A percentile compares a stretch with the other conserved stretches of the same genome.
Evolutionary conservation across 1,140 invertebrate species (phyloP).

Genomic region (Dendroctonus ponderosae): DNA sequence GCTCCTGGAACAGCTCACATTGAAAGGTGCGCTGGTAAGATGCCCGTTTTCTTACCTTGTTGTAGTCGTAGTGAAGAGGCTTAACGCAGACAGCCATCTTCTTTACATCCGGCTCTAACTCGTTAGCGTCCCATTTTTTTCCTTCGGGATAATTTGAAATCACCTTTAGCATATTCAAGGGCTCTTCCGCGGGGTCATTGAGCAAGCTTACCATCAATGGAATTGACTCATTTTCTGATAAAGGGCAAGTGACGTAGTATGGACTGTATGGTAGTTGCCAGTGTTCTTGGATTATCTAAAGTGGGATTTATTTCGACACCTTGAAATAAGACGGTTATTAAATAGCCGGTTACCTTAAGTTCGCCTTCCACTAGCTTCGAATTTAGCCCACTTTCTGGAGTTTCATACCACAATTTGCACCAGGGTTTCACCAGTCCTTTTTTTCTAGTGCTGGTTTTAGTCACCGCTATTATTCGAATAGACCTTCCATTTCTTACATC

Average conservation of each 20-base stretch:
- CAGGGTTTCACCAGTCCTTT: constrained; percentile 72
- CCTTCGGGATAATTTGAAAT: constrained; percentile 54
- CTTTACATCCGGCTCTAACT: neutral
- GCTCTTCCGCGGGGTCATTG: constrained; percentile 55
- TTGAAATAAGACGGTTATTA: constrained; percentile 16
- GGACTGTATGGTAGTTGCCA: constrained; percentile 93
- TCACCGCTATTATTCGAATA: constrained; percentile 79
- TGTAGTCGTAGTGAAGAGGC: constrained; percentile 87
- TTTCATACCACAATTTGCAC: constrained; percentile 77
- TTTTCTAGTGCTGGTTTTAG: constrained; percentile 63
- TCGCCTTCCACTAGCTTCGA: neutral
- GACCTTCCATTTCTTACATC: constrained; percentile 69
- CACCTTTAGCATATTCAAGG: constrained; percentile 63
- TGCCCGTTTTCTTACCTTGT: constrained; percentile 56
- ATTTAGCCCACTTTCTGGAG: no score
- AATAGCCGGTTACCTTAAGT: constrained; percentile 6
- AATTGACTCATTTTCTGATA: constrained; percentile 57
- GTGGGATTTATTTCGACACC: neutral
- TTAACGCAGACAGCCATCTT: constrained; percentile 81
- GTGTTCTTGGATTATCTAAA: constrained; percentile 81
- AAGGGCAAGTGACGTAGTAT: constrained; percentile 80
- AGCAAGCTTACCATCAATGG: constrained; percentile 70
- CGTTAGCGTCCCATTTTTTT: constrained; percentile 52
- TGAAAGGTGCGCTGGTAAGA: neutral
- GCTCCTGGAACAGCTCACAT: constrained; percentile 53